A percentile compares a stretch with the other conserved stretches of the same genome.
These are phyloP conservation scores for Lagenorhynchus albirostris DNA, from an alignment of 2,113 vertebrate species.

Conservation along the genomic window DNA sequence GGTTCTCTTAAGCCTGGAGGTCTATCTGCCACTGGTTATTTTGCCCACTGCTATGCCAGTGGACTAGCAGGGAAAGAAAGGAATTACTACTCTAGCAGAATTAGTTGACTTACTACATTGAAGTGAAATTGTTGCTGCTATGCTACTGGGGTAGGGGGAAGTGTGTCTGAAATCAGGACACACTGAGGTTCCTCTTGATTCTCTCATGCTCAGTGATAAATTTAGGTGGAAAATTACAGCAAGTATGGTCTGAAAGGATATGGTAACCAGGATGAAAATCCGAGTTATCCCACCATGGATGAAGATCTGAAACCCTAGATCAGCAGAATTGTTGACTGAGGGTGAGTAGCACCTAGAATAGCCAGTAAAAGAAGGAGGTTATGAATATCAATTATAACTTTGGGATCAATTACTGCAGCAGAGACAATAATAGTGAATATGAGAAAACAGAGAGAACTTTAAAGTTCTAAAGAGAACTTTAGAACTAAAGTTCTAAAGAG, in stretches of 20 bases:
- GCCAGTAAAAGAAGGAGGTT: neutral
- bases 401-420: neutral
- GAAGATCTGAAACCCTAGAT: neutral
- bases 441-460: neutral
- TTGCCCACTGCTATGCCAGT: neutral
- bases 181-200: neutral
- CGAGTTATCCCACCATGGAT: neutral
- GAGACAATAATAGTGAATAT: neutral
- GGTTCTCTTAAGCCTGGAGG: neutral
- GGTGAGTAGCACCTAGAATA: neutral
- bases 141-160: rapidly evolving
- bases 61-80: neutral
- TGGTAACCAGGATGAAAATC: neutral
- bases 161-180: neutral
- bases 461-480: neutral
- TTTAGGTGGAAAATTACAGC: neutral
- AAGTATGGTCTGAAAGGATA: neutral
- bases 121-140: neutral
- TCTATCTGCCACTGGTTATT: neutral
- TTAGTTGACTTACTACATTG: neutral
- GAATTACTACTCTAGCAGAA: neutral
- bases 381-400: neutral
- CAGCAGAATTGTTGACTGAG: neutral
- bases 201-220: neutral
- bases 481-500: neutral